Base-by-base conservation (phyloP, 2,797 vertebrate species). In the Gallinago nigripennis region DNA sequence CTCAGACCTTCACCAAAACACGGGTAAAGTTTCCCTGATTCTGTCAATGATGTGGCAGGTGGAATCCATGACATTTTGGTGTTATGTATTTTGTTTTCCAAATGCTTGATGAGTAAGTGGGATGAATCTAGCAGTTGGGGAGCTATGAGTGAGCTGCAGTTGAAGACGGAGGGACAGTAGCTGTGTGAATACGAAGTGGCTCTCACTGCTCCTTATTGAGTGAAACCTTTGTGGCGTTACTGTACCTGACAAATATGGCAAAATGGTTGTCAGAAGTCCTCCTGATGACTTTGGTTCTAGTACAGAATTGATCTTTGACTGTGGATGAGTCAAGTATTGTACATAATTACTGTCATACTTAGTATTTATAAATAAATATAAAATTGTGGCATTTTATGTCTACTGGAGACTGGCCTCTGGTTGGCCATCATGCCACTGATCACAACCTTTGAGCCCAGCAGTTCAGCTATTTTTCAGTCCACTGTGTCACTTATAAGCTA, bases 381-480 rank as follows among this genome's bases (percentile, higher is more conserved):
- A 45, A 51, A 39, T 45, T 39, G 37, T 23, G 48, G 18, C 11
- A 17, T 39, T 46, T 73, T 56, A 11, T 9, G 25, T 37, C 23
- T 77, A 41, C 41, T 68, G n/a, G 73, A 56, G 50, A 12, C 56
- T 28, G n/a, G 30, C 37, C 12, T n/a, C 31, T 39, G 56, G 37
- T 3, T 57, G 68, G 48, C 11, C 0, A 0, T 46, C 2, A 1
- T 14, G 25, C 30, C 27, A 9, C 69, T 35, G 63, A 12, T 28
- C 39, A 31, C 41, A 33, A 9, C 50, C 50, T 75, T 35, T 35
- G 50, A 51, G n/a, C 16, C 21, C 37, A 68, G 48, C 35, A 12
- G 24, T 39, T 79, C 50, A 64, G 30, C 9, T 9, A 6, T 6
- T 28, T 75, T 70, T 54, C 31, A 24, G 27, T 43, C 37, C 30